These are phyloP conservation scores for Cisticola juncidis DNA, from an alignment of 2,113 vertebrate species.

Conservation along the genomic window DNA sequence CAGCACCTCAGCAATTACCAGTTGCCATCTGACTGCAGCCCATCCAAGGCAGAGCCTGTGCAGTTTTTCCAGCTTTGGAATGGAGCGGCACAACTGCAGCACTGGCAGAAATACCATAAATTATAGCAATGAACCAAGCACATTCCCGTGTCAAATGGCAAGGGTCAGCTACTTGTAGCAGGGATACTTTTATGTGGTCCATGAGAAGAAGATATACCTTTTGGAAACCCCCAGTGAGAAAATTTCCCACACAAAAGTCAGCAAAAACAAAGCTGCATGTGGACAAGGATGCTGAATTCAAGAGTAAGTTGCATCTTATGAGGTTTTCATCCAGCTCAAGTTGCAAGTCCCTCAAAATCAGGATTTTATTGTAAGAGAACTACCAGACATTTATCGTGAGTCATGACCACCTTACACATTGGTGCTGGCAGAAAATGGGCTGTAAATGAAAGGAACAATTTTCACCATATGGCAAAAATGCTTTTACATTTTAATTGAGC, in stretches of 20 bases:
- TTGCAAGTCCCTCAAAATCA: not conserved
- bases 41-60: fast-evolving
- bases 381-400: not conserved
- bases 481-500: not conserved
- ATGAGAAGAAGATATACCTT: not conserved
- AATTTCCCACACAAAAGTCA: not conserved
- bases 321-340: not conserved
- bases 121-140: not conserved
- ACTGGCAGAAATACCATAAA: not conserved
- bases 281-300: not conserved
- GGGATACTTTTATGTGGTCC: not conserved
- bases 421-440: not conserved
- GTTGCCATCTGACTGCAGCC: not conserved
- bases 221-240: fast-evolving
- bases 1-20: not conserved
- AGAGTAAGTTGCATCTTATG: not conserved
- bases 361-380: not conserved
- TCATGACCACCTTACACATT: not conserved
- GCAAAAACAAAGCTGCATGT: not conserved
- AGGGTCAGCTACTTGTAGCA: not conserved
- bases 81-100: not conserved
- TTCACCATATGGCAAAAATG: not conserved
- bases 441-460: not conserved
- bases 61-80: not conserved
- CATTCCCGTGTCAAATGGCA: not conserved